Evolutionary conservation across 2,113 vertebrate genomes (phyloP).

Genomic region (Trichomycterus rosablanca): DNA sequence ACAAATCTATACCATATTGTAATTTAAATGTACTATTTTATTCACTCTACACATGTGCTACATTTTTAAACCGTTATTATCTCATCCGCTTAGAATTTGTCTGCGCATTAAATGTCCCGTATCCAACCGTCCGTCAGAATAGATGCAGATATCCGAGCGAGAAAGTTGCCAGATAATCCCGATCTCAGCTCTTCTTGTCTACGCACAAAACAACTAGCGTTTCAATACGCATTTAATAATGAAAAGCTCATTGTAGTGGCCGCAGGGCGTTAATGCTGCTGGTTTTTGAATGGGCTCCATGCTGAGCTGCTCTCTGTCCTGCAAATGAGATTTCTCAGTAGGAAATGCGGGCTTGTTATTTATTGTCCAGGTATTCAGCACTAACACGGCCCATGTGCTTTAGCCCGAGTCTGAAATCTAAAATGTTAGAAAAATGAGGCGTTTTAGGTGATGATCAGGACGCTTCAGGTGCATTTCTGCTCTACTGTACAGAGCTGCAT

Average conservation of each 20-base stretch:
- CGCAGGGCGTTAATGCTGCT: constrained; percentile 27
- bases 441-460: no score
- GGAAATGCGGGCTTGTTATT: constrained; percentile 9
- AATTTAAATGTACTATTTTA: no score
- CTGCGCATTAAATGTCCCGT: neutral
- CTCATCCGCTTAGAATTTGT: no score
- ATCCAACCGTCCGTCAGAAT: neutral
- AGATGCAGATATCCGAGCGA: constrained; percentile 29
- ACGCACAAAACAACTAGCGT: constrained; percentile 13
- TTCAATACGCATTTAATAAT: constrained; percentile 38
- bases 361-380: neutral
- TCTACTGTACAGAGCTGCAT: no score
- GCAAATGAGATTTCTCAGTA: constrained; percentile 22
- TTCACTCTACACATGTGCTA: no score
- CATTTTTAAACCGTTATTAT: no score
- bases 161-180: constrained; percentile 26
- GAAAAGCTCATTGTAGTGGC: constrained; percentile 28
- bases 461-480: no score
- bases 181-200: neutral
- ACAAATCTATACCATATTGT: neutral
- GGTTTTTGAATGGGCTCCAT: constrained; percentile 14
- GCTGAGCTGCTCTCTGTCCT: constrained; percentile 25
- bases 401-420: neutral
- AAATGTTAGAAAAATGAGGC: no score
- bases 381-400: neutral